A percentile compares a stretch with the other conserved stretches of the same genome.
Conservation (phyloP, 2,797 vertebrate genomes). For the Mormyrus proboscirostris region DNA sequence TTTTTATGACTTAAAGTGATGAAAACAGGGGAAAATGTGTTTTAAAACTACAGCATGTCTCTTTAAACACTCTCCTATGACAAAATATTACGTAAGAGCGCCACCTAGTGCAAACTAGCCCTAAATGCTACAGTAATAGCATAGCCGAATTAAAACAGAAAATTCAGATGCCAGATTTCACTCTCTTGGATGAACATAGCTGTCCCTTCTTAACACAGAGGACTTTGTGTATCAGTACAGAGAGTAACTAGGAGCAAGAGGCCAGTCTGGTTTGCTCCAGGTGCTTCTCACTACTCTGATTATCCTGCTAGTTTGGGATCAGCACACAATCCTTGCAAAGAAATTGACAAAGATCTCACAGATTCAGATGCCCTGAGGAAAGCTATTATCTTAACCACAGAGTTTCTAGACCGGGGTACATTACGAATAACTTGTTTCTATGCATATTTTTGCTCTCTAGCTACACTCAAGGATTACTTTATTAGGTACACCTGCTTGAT, state of each 20-base stretch:
- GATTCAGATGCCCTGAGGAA: neutral
- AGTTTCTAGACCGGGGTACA: neutral
- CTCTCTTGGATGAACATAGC: neutral
- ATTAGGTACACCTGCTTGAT: neutral
- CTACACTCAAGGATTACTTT: neutral
- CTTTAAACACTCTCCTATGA: neutral
- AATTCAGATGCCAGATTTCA: too few relatives aligned
- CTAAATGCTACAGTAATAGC: neutral
- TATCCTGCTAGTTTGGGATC: neutral
- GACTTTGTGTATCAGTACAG: neutral
- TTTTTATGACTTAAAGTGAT: neutral
- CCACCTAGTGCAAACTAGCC: neutral
- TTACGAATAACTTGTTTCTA: neutral
- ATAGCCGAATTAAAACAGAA: neutral
- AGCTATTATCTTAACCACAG: neutral
- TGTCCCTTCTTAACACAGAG: neutral
- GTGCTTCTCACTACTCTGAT: neutral
- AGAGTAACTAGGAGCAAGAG: neutral
- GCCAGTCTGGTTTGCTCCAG: neutral
- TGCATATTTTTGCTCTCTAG: neutral
- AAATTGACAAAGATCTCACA: neutral
- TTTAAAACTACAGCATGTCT: neutral
- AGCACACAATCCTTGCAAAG: neutral
- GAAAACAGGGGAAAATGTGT: neutral
- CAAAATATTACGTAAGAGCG: constrained; percentile 4